Evolutionary conservation across 30 jellyfish, hydroid and myxozoan species (phyloP).

Genomic region (Turritopsis rubra): DNA sequence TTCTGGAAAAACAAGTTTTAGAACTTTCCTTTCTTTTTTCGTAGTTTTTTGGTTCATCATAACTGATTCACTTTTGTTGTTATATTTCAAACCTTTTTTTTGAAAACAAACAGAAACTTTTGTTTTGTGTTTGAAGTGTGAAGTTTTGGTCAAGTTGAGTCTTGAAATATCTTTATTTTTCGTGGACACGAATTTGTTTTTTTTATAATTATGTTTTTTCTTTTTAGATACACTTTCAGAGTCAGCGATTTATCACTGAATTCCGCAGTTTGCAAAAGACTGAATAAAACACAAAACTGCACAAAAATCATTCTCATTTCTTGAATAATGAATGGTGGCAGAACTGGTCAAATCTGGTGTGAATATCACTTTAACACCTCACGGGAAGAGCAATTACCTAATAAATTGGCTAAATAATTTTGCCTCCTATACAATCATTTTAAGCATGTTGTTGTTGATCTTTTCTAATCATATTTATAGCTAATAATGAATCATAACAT

Average conservation of each 20-base stretch:
- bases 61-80: neutral
- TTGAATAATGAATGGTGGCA: neutral
- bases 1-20: neutral
- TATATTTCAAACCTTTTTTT: neutral
- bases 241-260: neutral
- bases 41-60: neutral
- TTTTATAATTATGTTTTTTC: neutral
- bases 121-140: neutral
- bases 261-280: neutral
- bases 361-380: neutral
- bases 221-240: neutral
- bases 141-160: neutral
- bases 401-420: neutral
- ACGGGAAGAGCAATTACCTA: neutral
- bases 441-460: neutral
- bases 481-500: neutral
- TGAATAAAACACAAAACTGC: neutral
- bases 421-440: neutral
- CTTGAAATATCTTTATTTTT: neutral
- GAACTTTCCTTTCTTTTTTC: neutral
- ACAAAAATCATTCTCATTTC: neutral
- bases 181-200: neutral
- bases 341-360: neutral
- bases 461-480: neutral
- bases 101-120: neutral